phyloP scores from a whole-genome alignment of 1,140 invertebrate species.

The Camponotus vicinus region DNA sequence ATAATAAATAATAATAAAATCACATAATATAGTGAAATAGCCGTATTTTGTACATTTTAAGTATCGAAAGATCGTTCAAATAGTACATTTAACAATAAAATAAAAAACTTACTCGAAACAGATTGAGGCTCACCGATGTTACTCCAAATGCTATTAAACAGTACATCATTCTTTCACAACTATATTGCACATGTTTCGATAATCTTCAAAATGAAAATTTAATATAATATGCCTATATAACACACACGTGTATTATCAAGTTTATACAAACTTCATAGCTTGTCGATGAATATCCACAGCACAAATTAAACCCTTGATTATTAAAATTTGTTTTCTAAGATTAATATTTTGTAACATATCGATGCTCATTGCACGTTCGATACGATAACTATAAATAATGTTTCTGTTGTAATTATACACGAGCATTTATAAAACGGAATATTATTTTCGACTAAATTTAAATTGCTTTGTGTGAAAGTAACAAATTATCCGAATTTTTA shows the following conservation, averaged over 20 bases:
- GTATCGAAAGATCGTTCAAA: too few species aligned
- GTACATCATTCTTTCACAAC: neutral
- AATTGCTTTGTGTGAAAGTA: neutral
- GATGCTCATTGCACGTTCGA: neutral
- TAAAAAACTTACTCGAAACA: slow-evolving; percentile 20
- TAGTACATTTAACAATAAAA: slow-evolving; percentile 8
- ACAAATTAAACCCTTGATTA: neutral
- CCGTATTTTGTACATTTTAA: too few species aligned
- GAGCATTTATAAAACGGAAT: neutral
- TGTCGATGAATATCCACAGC: slow-evolving; percentile 25
- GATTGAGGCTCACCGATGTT: neutral
- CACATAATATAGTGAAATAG: too few species aligned
- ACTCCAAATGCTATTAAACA: neutral
- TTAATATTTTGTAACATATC: neutral
- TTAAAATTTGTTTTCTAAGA: neutral
- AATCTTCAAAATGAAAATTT: slow-evolving; percentile 26
- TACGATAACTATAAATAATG: slow-evolving; percentile 42
- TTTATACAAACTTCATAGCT: slow-evolving; percentile 31
- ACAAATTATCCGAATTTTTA: neutral
- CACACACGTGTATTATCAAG: neutral
- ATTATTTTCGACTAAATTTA: neutral
- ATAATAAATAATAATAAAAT: too few species aligned
- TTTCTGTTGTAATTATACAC: slow-evolving; percentile 1
- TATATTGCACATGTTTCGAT: neutral
- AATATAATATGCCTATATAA: neutral